Conservation (phyloP, 2,888 invertebrate genomes). For the Hipparchia sbordonii region DNA sequence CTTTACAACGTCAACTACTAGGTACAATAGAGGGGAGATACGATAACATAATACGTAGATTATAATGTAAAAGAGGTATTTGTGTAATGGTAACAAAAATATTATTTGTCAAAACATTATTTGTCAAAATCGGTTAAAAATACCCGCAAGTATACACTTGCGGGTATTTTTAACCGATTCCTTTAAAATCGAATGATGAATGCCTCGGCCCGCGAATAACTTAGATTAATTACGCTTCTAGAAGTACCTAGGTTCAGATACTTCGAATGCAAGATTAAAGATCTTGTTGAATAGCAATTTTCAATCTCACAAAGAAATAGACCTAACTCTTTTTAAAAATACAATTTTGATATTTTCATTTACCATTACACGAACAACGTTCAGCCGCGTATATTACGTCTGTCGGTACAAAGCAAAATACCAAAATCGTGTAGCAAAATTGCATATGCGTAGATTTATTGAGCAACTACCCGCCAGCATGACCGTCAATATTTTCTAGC, state of each 20-base stretch:
- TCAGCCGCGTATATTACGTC: not conserved
- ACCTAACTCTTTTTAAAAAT: not conserved
- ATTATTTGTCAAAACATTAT: not conserved
- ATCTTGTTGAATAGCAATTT: no score
- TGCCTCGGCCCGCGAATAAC: no score
- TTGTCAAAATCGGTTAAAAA: no score
- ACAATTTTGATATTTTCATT: constrained; percentile 45
- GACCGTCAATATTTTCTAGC: not conserved
- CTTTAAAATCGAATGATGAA: no score
- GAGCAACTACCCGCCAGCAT: constrained; percentile 56
- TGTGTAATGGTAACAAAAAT: constrained; percentile 36
- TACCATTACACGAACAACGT: constrained; percentile 45
- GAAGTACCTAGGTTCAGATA: not conserved
- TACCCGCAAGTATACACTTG: no score
- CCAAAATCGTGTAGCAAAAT: no score
- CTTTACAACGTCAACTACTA: constrained; percentile 74
- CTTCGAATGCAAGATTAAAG: not conserved
- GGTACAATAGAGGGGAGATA: constrained; percentile 50
- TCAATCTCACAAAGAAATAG: no score
- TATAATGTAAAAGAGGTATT: constrained; percentile 23
- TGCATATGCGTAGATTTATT: constrained; percentile 47
- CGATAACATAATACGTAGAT: constrained; percentile 41
- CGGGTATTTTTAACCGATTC: no score
- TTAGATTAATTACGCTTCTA: no score
- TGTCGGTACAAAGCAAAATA: not conserved